Evolutionary conservation across 2,113 vertebrate genomes (phyloP).

Genomic region (Pipra filicauda): DNA sequence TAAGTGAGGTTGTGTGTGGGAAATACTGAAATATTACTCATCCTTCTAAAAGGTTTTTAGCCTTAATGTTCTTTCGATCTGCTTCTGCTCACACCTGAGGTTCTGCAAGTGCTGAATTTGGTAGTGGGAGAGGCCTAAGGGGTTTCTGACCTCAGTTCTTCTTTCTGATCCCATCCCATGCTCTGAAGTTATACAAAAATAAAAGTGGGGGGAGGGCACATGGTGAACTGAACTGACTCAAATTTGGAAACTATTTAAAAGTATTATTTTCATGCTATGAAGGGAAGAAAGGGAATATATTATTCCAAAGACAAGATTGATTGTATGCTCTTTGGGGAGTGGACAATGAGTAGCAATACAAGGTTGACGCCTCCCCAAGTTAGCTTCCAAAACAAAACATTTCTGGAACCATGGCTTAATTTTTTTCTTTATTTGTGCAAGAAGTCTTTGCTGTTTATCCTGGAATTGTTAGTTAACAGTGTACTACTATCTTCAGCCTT

Average conservation of each 20-base stretch:
- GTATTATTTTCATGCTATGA: neutral
- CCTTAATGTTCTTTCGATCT: neutral
- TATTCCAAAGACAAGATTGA: neutral
- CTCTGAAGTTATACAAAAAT: neutral
- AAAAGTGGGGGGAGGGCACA: neutral
- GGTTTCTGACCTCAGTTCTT: neutral
- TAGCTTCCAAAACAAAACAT: neutral
- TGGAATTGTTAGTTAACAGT: neutral
- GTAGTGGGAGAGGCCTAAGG: neutral
- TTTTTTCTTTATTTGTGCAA: neutral
- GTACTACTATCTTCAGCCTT: neutral
- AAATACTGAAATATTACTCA: constrained; percentile 15
- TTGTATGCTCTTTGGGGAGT: neutral
- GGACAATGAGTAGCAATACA: neutral
- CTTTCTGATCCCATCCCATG: neutral
- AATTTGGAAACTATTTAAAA: neutral
- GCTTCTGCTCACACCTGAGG: neutral
- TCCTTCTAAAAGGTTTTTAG: constrained; percentile 38
- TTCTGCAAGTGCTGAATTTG: neutral
- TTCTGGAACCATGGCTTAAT: neutral
- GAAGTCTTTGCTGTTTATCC: neutral
- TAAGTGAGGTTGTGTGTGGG: neutral
- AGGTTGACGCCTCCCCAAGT: neutral
- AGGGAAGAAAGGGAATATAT: neutral
- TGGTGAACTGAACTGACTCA: neutral